phyloP scores from a whole-genome alignment of 1,140 invertebrate species.

The Monochamus saltuarius region DNA sequence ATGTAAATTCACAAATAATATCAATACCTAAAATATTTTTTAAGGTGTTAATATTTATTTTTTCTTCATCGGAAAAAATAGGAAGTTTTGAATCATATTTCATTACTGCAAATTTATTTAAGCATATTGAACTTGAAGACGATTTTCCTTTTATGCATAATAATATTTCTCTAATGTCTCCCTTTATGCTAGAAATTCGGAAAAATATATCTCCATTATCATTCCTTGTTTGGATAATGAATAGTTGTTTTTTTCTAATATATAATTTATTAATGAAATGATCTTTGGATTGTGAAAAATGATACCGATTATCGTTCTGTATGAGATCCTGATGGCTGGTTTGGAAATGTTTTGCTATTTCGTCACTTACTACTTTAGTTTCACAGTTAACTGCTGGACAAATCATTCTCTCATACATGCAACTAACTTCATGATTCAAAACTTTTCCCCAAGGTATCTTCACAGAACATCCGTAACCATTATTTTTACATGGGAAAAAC shows the following conservation, averaged over 20 bases:
- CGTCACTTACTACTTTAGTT: neutral
- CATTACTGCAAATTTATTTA: neutral
- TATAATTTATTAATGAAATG: neutral
- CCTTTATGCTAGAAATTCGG: neutral
- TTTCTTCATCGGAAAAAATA: neutral
- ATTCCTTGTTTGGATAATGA: neutral
- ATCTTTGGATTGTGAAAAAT: neutral
- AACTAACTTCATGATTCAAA: neutral
- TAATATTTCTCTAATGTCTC: neutral
- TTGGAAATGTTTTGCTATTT: constrained; percentile 1
- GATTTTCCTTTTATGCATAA: no score
- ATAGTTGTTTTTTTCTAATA: neutral
- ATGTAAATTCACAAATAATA: neutral
- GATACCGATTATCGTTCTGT: neutral
- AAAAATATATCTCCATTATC: neutral
- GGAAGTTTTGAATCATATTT: neutral
- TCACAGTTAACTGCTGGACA: neutral
- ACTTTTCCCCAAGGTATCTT: constrained; percentile 4
- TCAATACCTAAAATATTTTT: neutral
- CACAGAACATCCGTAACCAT: neutral
- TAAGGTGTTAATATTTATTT: neutral
- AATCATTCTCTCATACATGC: constrained; percentile 1
- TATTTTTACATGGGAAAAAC: constrained; percentile 12
- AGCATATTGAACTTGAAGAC: neutral
- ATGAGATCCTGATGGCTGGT: neutral